phyloP scores from a whole-genome alignment of 2,888 invertebrate species.

The Adelphocoris suturalis region DNA sequence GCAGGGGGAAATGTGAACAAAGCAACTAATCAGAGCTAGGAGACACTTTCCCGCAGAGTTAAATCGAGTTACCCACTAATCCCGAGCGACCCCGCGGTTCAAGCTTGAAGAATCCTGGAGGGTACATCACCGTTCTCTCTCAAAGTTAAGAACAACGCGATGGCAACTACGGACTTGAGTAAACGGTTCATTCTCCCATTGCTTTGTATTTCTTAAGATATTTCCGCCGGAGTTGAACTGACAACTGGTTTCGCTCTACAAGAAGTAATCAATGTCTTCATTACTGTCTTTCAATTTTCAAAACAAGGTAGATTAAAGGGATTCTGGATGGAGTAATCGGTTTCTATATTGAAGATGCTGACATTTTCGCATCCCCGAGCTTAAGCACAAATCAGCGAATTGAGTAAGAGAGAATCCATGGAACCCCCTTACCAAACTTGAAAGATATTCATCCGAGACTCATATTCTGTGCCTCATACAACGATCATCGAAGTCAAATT shows the following conservation, averaged over 20 bases:
- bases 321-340: no score
- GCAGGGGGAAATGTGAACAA: not conserved
- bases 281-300: not conserved
- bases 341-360: no score
- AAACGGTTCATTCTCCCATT: conserved; percentile 22
- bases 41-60: conserved; percentile 42
- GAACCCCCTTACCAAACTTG: no score
- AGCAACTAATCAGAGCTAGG: conserved; percentile 43
- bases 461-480: no score
- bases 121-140: conserved; percentile 39
- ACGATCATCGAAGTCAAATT: no score
- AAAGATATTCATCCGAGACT: no score
- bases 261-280: not conserved
- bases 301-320: not conserved
- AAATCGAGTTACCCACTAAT: conserved; percentile 50
- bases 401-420: no score
- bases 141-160: conserved; percentile 37
- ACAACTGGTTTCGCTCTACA: not conserved
- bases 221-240: conserved; percentile 1
- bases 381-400: no score
- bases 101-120: conserved; percentile 42
- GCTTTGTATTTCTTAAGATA: conserved; percentile 20
- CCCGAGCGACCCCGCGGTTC: conserved; percentile 12
- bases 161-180: not conserved
- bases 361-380: no score